Evolutionary conservation across 2,797 vertebrate species (phyloP).

Genomic region (Schizopygopsis malacanthus): DNA sequence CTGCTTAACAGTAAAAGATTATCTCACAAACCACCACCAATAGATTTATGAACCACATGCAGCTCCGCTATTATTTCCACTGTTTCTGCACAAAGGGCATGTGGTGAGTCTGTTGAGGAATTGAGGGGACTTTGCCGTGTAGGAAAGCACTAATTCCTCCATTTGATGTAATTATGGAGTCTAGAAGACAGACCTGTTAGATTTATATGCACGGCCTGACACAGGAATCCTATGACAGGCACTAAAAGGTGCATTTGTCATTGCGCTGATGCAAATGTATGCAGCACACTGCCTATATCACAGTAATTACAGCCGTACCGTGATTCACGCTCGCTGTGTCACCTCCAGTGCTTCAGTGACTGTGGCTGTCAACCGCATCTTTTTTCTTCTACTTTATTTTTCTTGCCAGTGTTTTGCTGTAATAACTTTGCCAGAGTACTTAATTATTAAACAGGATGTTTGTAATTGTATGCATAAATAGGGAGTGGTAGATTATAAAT

Average conservation of each 20-base stretch:
- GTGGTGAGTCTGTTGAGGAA: conserved; percentile 55
- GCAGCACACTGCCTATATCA: conserved; percentile 28
- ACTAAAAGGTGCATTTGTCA: conserved; percentile 66
- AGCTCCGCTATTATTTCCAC: conserved; percentile 43
- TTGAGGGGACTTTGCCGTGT: conserved; percentile 69
- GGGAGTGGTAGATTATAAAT: not conserved
- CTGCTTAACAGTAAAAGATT: conserved; percentile 51
- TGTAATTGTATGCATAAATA: conserved; percentile 12
- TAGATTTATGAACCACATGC: conserved; percentile 59
- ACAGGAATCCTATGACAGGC: conserved; percentile 48
- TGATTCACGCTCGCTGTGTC: conserved; percentile 67
- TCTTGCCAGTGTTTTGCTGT: conserved; percentile 40
- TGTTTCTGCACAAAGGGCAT: conserved; percentile 45
- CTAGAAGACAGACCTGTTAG: conserved; percentile 67
- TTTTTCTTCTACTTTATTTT: conserved; percentile 37
- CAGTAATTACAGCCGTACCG: conserved; percentile 64
- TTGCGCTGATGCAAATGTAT: conserved; percentile 56
- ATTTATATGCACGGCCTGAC: conserved; percentile 70
- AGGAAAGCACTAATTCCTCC: conserved; percentile 77
- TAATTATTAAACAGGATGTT: conserved; percentile 55
- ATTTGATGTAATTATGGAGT: conserved; percentile 81
- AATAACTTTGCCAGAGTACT: conserved; percentile 52
- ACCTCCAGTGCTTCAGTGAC: conserved; percentile 46
- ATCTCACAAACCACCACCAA: conserved; percentile 37
- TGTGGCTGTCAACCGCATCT: conserved; percentile 51